Evolutionary conservation across 2,888 invertebrate species (phyloP).

Genomic region (Ormyrus labotus): DNA sequence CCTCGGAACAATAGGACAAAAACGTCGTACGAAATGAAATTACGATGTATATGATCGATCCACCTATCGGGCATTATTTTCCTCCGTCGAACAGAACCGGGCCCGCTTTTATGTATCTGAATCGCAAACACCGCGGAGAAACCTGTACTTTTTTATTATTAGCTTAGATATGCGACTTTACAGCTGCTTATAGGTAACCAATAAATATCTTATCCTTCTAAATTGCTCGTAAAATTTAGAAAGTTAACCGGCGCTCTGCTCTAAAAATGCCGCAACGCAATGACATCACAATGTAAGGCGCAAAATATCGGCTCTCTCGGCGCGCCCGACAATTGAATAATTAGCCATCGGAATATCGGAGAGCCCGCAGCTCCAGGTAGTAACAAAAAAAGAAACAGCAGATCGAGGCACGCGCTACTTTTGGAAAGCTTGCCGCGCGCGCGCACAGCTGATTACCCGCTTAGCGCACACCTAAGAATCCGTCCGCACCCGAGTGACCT

Average conservation of each 20-base stretch:
- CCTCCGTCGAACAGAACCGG: background rate
- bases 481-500: conserved; percentile 33
- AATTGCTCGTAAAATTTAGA: conserved; percentile 44
- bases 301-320: conserved; percentile 3
- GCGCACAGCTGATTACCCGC: conserved; percentile 38
- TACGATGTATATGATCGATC: background rate
- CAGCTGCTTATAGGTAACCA: background rate
- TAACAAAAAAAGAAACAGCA: background rate
- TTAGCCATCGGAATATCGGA: background rate
- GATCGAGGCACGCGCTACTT: background rate
- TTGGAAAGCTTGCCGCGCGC: conserved; percentile 15
- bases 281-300: conserved; percentile 37
- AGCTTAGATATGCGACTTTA: conserved; percentile 6
- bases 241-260: conserved; percentile 35
- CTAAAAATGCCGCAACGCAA: conserved; percentile 34
- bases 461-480: conserved; percentile 15
- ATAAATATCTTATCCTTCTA: conserved; percentile 23
- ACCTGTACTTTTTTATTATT: conserved; percentile 17
- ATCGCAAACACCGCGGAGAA: background rate
- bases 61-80: background rate
- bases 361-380: background rate
- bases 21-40: background rate
- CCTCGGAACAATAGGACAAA: too few relatives aligned
- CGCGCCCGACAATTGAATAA: too few relatives aligned
- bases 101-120: background rate